Evolutionary conservation across 2,113 vertebrate genomes (phyloP), one percentile per base, ranked within the genome.

Genomic region (Stercorarius parasiticus): DNA sequence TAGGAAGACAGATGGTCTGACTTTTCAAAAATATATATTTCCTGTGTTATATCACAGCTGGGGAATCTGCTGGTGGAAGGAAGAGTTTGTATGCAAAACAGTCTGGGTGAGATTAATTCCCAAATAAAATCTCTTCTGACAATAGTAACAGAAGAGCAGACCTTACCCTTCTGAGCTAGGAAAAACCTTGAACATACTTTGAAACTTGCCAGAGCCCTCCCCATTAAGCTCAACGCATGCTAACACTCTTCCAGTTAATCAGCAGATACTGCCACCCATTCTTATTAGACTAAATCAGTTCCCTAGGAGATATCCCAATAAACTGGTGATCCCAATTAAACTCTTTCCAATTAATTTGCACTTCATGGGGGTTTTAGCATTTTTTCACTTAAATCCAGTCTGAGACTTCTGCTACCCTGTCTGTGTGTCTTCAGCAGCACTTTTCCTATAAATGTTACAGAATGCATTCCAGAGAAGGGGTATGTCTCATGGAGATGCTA

Each of bases 311-410:
- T 64, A 82, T 80, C 77, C 77, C 50, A 76, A 76, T 93, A 90
- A 96, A 96, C 18, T 70, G 25, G 42, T 83, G 70, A 81, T 93
- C 82, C 47, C 76, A 95, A 85, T 92, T 95, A 95, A 95, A 81
- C 20, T 93, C 62, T 64, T 95, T 83, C 59, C 50, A 95, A 93
- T 94, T 95, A 93, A 95, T 92, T 94, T 87, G 40, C n/a, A 61
- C 69, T 84, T 79, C 82, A 81, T 85, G 27, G 73, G 40, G 8
- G 7, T 71, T 92, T 92, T 59, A 84, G 12, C 1, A 2, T 92
- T 95, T 59, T 66, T 87, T 88, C 82, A 62, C 43, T 81, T 58
- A 83, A 94, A 95, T 56, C 45, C 38, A 62, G 32, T 13, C 40
- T 52, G 26, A 94, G 47, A 85, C 5, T 93, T 76, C 62, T 79